phyloP scores from a whole-genome alignment of 2,888 invertebrate genomes.

The Caenorhabditis parvicauda region DNA sequence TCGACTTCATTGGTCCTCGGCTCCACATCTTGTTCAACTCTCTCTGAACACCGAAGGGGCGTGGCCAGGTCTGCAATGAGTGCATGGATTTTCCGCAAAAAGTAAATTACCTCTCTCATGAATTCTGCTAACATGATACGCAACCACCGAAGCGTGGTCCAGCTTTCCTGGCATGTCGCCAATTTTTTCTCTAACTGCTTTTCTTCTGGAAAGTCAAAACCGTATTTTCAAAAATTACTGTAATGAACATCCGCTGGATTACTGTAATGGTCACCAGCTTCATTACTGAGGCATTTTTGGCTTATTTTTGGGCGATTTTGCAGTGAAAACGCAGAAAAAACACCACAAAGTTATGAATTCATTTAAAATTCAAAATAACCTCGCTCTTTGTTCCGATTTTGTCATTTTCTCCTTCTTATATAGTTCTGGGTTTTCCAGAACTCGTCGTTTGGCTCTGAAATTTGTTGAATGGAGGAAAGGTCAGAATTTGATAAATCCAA shows the following conservation, averaged over 20 bases:
- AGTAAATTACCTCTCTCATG: background rate
- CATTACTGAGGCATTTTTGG: too few species aligned
- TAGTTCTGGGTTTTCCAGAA: conserved; percentile 78
- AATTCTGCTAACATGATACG: conserved; percentile 72
- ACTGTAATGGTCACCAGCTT: too few species aligned
- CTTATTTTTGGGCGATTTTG: too few species aligned
- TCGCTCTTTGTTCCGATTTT: conserved; percentile 34
- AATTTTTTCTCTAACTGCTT: conserved; percentile 75
- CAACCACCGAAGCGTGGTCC: conserved; percentile 78
- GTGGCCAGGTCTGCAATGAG: background rate
- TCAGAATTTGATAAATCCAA: too few species aligned
- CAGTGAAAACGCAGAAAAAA: too few species aligned
- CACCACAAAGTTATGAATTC: too few species aligned
- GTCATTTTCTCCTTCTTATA: conserved; percentile 66
- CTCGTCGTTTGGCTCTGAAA: conserved; percentile 75
- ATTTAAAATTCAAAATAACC: conserved; percentile 1
- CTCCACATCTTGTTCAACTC: too few species aligned
- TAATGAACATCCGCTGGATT: background rate
- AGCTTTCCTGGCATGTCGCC: conserved; percentile 81
- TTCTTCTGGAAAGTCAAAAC: conserved; percentile 69
- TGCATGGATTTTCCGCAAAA: too few species aligned
- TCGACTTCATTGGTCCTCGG: background rate
- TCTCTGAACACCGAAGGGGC: background rate
- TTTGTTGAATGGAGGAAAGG: too few species aligned
- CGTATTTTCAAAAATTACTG: too few species aligned